phyloP scores from a whole-genome alignment of 2,113 vertebrate genomes.

The Chrysemys picta region DNA sequence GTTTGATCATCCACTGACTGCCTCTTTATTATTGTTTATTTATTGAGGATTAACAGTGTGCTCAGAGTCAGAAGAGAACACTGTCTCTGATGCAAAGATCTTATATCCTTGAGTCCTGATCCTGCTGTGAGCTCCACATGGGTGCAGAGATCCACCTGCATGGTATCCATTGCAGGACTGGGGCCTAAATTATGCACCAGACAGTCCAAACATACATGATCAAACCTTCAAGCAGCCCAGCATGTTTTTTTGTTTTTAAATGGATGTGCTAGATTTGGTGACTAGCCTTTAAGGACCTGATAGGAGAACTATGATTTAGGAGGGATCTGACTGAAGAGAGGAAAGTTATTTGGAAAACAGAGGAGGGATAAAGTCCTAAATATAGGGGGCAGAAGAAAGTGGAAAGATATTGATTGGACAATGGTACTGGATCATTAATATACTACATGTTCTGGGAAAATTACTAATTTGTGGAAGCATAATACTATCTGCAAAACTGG shows the following conservation, averaged over 20 bases:
- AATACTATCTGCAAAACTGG: background rate
- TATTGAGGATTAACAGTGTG: background rate
- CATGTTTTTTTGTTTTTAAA: background rate
- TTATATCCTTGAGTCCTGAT: background rate
- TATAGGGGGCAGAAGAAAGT: background rate
- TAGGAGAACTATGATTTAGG: background rate
- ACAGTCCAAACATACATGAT: background rate
- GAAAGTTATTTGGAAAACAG: background rate
- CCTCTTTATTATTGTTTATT: fast-evolving
- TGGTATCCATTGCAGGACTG: background rate
- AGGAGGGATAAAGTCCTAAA: background rate
- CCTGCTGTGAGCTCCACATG: background rate
- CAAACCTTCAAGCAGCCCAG: background rate
- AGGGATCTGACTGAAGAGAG: background rate
- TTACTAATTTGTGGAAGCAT: too few species aligned
- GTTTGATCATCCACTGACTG: background rate
- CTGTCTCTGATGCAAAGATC: background rate
- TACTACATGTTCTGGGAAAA: background rate
- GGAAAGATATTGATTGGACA: background rate
- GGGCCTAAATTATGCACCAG: background rate
- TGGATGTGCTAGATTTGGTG: background rate
- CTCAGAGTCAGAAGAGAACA: background rate
- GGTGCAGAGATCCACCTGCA: background rate
- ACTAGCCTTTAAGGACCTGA: background rate
- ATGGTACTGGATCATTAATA: background rate